Evolutionary conservation across 2,888 invertebrate genomes (phyloP).

Genomic region (Plusia festucae): DNA sequence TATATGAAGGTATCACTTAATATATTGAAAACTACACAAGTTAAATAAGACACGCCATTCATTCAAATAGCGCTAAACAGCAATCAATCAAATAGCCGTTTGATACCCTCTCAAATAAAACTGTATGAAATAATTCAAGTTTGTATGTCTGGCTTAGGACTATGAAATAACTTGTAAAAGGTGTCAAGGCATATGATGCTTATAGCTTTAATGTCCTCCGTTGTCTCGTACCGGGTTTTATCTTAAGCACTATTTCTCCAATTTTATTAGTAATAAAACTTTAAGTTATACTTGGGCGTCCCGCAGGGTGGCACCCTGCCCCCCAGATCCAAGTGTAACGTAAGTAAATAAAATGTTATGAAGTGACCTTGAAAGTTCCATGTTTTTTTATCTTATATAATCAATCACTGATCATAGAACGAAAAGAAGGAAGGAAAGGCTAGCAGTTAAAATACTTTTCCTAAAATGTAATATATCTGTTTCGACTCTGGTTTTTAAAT

Average conservation of each 20-base stretch:
- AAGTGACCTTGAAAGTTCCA: no score
- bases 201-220: background rate
- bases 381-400: no score
- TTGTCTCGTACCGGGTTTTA: background rate
- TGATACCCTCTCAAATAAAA: background rate
- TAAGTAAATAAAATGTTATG: no score
- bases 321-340: background rate
- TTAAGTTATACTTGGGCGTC: background rate
- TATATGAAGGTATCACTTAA: no score
- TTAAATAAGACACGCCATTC: background rate
- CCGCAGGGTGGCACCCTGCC: background rate
- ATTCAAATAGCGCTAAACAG: background rate
- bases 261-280: conserved; percentile 6
- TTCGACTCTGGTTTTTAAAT: no score
- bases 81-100: background rate
- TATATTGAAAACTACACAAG: no score
- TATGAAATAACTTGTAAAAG: background rate
- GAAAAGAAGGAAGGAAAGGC: no score
- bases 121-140: background rate
- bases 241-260: conserved; percentile 1
- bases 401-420: no score
- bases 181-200: background rate
- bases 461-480: no score
- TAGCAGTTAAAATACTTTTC: no score
- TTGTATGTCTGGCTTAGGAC: background rate